Base-by-base conservation (phyloP, 2,888 invertebrate species). In the Neoitamus cyanurus region DNA sequence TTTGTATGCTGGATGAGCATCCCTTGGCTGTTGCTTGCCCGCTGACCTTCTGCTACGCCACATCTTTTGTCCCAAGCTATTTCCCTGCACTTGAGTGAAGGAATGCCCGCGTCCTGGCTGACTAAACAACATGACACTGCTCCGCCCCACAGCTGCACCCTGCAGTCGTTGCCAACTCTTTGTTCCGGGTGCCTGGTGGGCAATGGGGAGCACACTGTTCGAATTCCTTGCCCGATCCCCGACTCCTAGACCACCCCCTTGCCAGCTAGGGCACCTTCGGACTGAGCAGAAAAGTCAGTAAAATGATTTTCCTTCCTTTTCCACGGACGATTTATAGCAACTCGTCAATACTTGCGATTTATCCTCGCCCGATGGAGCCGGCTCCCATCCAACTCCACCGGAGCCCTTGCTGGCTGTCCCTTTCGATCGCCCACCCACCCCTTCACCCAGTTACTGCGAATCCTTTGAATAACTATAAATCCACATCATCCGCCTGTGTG, bases 271-370 rank as follows among this genome's bases (percentile, higher is more conserved):
- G 68, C 20, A 48, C 58, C 31, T 20, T 31, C 25, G 78, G 69
- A 42, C 48, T 15, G 34, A 37, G n/a, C 69, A 82, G 82, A 69
- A 58, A 82, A 68, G 68, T 82, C 82, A 82, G 82, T 68, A 37
- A 82, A 82, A 82, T 82, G 82, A 82, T 82, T 82, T 82, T 82
- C 82, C 82, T 82, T 82, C 69, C 82, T 68, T 37, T 68, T 82
- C 82, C 69, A 69, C 68, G 82, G 82, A 82, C 82, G 82, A 82
- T 82, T 82, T 82, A 82, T 82, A 82, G 69, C 69, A 68, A 69
- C 31, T 82, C 82, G 82, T 82, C 82, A 82, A 82, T 82, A 69
- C 82, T 69, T 82, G 82, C 82, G 82, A 82, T 82, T 82, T 82
- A 82, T 82, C 42, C 68, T 82, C 82, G 48, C 82, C 69, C 69